Conservation (phyloP, 2,888 invertebrate genomes). For the Hyalella azteca region DNA sequence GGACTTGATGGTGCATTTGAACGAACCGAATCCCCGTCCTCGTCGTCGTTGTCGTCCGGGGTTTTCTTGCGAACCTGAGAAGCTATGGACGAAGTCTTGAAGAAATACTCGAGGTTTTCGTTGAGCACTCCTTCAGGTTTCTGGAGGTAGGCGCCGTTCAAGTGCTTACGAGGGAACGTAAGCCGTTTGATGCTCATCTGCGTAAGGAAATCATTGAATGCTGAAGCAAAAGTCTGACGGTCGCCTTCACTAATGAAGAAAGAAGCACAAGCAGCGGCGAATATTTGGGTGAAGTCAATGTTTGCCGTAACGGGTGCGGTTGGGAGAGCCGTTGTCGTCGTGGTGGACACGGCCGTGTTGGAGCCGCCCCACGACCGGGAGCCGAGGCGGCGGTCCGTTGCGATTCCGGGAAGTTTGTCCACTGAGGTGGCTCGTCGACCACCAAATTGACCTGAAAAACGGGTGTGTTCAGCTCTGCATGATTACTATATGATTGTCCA, state of each 20-base stretch:
- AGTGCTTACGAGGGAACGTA: constrained; percentile 28
- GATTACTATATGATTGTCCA: too few species aligned
- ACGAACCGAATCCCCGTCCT: background rate
- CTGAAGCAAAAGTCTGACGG: constrained; percentile 13
- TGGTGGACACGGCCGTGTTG: background rate
- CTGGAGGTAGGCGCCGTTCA: constrained; percentile 4
- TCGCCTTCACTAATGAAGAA: constrained; percentile 43
- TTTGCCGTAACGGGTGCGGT: constrained; percentile 13
- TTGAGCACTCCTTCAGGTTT: constrained; percentile 31
- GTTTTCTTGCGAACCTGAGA: constrained; percentile 30
- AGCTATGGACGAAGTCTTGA: constrained; percentile 15
- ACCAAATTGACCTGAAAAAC: background rate
- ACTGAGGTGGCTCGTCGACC: constrained; percentile 11
- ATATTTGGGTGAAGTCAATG: constrained; percentile 37
- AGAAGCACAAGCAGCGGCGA: constrained; percentile 36
- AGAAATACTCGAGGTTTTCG: constrained; percentile 35
- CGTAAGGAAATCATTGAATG: constrained; percentile 40
- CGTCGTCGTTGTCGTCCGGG: constrained; percentile 1
- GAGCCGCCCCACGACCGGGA: constrained; percentile 27
- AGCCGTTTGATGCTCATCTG: constrained; percentile 39
- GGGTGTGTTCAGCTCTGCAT: too few species aligned
- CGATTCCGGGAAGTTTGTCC: constrained; percentile 18
- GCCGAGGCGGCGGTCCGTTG: background rate
- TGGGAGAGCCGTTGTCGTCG: background rate
- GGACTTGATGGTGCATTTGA: background rate